Evolutionary conservation across 2,888 invertebrate species (phyloP), one percentile per base, ranked within the genome.

Genomic region (Cylindroiulus punctatus): DNA sequence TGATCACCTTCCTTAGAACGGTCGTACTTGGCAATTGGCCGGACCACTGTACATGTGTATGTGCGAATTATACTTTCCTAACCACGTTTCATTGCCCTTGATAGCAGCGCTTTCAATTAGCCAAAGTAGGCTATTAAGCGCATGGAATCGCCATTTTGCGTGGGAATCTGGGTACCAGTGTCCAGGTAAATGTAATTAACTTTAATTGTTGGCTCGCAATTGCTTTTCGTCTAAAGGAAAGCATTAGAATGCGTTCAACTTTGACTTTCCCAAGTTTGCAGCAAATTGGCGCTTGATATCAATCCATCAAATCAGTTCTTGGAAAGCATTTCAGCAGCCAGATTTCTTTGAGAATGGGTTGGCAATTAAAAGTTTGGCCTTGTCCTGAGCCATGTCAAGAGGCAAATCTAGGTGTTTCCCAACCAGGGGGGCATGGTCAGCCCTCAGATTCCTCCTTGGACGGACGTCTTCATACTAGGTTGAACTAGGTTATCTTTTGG

Each of bases 121-220:
- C 22, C 57, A 22, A 22, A 65, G 22, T 65, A 65, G 22, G 22
- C 10, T 22, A 0, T 65, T 22, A 12, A 14, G 44, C 10, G 12
- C 44, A 44, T 10, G 44, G 44, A 44, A 44, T 8, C 44, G 44
- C 44, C 8, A 14, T 44, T 44, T 44, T 44, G 44, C 44, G 44
- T 44, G 44, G 44, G 14, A 44, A 36, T 36, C 36, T 2, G 36
- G 36, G 36, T 36, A 36, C 36, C 52, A 19, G n/a, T 52, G 5
- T n/a, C 52, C 52, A 19, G 52, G 52, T n/a, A 52, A 52, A 52
- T 52, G 52, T 52, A 52, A 65, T 65, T 65, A 22, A 65, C 57
- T 65, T 65, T 65, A 65, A 65, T 65, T 65, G 57, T 65, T 65
- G 57, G 22, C 22, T 65, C 0, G 22, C 10, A 65, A 65, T 65